phyloP scores from a whole-genome alignment of 2,888 invertebrate genomes.

The Reticulitermes lucifugus region DNA sequence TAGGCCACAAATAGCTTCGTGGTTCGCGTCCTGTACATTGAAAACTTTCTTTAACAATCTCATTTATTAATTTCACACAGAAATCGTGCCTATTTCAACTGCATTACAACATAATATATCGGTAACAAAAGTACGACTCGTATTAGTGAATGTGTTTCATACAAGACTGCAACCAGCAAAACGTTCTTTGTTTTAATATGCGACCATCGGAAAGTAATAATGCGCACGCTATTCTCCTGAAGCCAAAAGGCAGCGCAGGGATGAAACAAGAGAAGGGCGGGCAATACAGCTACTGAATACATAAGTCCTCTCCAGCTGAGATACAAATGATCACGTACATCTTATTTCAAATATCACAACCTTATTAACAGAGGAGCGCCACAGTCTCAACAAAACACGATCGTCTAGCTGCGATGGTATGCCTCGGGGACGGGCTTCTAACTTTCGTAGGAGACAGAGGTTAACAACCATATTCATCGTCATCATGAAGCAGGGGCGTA shows the following conservation, averaged over 20 bases:
- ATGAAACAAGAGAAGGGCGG: background rate
- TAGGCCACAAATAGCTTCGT: no score
- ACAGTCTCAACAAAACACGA: no score
- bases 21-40: no score
- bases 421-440: no score
- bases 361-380: background rate
- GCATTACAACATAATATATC: background rate
- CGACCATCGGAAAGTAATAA: background rate
- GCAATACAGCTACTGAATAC: background rate
- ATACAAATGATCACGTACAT: constrained; percentile 2
- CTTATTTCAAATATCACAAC: background rate
- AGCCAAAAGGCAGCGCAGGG: background rate
- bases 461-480: no score
- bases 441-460: no score
- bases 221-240: background rate
- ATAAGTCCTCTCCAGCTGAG: background rate
- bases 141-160: background rate
- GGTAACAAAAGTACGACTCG: background rate
- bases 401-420: no score
- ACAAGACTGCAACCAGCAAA: background rate
- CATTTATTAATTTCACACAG: background rate
- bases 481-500: no score
- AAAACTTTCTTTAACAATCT: background rate
- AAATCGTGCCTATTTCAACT: background rate
- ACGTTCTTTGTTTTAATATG: background rate